phyloP scores from a whole-genome alignment of 2,113 vertebrate species.

The Cervus canadensis region DNA sequence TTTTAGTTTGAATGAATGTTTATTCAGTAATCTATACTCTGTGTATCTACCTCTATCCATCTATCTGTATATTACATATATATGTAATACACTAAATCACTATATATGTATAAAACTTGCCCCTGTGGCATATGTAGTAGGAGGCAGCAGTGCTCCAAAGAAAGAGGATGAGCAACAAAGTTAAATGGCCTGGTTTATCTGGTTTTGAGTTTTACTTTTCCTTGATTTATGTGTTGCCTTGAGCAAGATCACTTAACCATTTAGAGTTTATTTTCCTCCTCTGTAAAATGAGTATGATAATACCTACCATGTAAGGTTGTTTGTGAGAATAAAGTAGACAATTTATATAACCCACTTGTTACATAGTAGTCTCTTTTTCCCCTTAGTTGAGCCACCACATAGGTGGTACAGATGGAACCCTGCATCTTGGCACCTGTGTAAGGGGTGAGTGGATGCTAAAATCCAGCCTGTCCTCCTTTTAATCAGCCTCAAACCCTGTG shows the following conservation, averaged over 20 bases:
- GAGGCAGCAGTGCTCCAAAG: not conserved
- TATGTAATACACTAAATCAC: not conserved
- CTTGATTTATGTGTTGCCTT: not conserved
- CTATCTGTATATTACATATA: not conserved
- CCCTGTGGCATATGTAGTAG: not conserved
- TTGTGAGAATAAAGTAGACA: not conserved
- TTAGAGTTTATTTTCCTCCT: not conserved
- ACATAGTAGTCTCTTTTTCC: not conserved
- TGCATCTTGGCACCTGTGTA: not conserved
- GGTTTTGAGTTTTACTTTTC: not conserved
- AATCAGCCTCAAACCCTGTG: not conserved
- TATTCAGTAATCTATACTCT: not conserved
- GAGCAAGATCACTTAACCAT: not conserved
- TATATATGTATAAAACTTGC: not conserved
- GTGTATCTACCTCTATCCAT: not conserved
- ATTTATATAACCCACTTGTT: not conserved
- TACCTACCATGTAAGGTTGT: not conserved
- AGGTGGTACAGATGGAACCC: not conserved
- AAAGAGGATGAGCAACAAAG: not conserved
- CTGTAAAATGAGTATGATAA: not conserved
- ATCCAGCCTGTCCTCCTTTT: not conserved
- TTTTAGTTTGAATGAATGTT: slow-evolving; percentile 20
- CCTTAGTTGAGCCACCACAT: not conserved
- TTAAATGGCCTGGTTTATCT: not conserved
- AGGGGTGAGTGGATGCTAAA: not conserved